Percentiles rank a stretch among this genome's conserved stretches.
phyloP scores from a whole-genome alignment of 2,797 vertebrate genomes.

The Columba guinea region DNA sequence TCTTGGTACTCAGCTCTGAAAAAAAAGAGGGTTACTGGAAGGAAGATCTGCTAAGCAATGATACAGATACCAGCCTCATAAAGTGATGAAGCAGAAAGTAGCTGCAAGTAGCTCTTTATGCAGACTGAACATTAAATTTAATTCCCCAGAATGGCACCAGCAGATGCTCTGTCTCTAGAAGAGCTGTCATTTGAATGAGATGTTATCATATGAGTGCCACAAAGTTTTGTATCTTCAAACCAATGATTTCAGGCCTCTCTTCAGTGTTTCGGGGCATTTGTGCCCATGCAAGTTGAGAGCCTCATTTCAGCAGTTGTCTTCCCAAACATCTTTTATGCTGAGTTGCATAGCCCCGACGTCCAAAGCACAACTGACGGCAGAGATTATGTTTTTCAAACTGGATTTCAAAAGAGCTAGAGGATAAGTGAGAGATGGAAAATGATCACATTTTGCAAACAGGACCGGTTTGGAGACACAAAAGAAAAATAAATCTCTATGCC shows the following conservation, averaged over 20 bases:
- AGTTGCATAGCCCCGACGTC: background rate
- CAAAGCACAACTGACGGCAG: background rate
- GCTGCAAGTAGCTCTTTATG: constrained; percentile 14
- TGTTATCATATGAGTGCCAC: background rate
- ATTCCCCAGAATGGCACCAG: background rate
- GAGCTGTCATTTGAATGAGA: background rate
- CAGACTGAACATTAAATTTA: constrained; percentile 18
- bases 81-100: constrained; percentile 31
- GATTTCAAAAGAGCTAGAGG: background rate
- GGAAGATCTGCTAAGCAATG: constrained; percentile 16
- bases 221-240: background rate
- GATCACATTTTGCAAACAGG: background rate
- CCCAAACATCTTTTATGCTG: background rate
- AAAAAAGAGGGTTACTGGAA: constrained; percentile 12
- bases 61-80: background rate
- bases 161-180: background rate
- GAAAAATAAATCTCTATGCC: background rate
- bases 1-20: background rate
- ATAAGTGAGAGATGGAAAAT: background rate
- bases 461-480: background rate
- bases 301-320: background rate
- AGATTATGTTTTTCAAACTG: background rate
- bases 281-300: background rate
- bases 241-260: background rate
- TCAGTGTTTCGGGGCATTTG: background rate